Evolutionary conservation across 2,113 vertebrate genomes (phyloP).

Genomic region (Callopanchax toddi): DNA sequence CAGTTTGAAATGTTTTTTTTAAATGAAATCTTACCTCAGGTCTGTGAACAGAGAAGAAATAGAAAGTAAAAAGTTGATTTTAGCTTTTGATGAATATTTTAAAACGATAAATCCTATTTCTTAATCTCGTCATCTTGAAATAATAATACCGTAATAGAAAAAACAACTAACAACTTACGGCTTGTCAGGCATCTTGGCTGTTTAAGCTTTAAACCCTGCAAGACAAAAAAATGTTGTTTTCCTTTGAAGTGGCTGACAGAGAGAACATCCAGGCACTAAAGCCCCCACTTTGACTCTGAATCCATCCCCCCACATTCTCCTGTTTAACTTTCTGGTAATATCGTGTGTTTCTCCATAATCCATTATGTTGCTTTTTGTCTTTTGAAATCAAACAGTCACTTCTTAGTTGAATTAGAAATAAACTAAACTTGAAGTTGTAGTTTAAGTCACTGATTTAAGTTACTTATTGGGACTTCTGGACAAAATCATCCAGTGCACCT

Average conservation of each 20-base stretch:
- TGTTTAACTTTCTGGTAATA: conserved; percentile 12
- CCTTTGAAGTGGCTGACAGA: conserved; percentile 39
- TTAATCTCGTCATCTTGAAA: conserved; percentile 10
- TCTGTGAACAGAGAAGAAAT: conserved; percentile 40
- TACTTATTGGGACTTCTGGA: conserved; percentile 11
- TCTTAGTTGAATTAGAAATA: not conserved
- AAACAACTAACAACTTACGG: conserved; percentile 70
- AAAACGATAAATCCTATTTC: no score
- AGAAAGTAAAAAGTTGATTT: not conserved
- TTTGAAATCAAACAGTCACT: not conserved
- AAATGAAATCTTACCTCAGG: conserved; percentile 70
- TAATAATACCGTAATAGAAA: conserved; percentile 47
- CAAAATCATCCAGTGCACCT: conserved; percentile 36
- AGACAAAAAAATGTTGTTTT: conserved; percentile 75
- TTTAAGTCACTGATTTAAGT: not conserved
- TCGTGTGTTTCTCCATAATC: no score
- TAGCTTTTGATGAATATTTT: conserved; percentile 1
- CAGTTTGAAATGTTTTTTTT: rapidly evolving
- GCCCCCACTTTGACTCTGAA: conserved; percentile 10
- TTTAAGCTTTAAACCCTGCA: conserved; percentile 58
- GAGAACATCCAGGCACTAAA: conserved; percentile 28
- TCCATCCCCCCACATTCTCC: not conserved
- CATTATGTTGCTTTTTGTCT: not conserved
- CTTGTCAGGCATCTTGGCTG: conserved; percentile 79
- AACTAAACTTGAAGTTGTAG: no score